Conservation (phyloP, 2,113 vertebrate species). For the Grammomys dolichurus region DNA sequence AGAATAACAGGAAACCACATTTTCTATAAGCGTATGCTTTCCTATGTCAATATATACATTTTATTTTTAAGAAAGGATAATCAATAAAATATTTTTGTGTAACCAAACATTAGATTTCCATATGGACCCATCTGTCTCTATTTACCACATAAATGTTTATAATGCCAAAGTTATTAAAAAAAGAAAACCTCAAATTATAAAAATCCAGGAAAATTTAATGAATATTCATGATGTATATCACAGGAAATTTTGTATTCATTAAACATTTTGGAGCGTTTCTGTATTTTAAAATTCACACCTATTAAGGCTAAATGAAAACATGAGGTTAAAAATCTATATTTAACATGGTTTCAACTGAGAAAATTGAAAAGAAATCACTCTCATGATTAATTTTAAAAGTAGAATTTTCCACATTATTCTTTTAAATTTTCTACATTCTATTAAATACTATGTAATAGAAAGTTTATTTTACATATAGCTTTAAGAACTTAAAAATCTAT, state of each 20-base stretch:
- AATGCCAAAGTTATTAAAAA: neutral
- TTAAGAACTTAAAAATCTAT: slow-evolving; percentile 1
- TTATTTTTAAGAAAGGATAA: neutral
- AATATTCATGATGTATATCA: neutral
- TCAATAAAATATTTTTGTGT: neutral
- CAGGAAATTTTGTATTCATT: neutral
- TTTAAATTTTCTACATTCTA: neutral
- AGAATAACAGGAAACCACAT: neutral
- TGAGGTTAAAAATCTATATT: neutral
- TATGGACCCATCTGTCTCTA: neutral
- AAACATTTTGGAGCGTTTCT: slow-evolving; percentile 43
- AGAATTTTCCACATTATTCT: neutral
- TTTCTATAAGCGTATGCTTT: neutral
- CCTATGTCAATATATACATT: neutral
- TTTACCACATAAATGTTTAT: neutral
- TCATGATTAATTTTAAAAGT: neutral
- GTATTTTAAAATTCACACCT: slow-evolving; percentile 13
- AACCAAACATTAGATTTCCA: neutral
- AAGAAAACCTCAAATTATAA: neutral
- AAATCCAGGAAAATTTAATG: neutral
- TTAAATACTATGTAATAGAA: neutral
- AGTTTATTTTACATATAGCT: neutral
- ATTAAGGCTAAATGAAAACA: neutral
- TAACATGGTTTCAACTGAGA: neutral
- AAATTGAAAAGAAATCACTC: neutral